Evolutionary conservation across 1,140 invertebrate species (phyloP), one percentile per base, ranked within the genome.

Genomic region (Marisa cornuarietis): DNA sequence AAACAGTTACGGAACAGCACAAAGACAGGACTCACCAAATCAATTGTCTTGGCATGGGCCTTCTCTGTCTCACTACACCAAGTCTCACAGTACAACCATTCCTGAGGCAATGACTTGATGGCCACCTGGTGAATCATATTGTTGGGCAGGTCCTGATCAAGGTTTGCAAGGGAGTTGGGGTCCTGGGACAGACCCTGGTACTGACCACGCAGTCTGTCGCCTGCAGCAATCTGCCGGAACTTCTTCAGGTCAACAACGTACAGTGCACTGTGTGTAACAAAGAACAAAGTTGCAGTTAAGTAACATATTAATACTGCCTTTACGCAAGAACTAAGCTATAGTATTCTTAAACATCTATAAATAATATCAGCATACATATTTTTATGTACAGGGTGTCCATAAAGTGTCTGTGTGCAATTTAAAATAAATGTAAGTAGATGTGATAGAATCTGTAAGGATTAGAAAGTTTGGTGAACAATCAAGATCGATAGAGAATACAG

Each of bases 1-100:
- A 42, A 42, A 42, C 31, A 42, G 31, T 42, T 42, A 42, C 6
- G 31, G 31, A 42, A 42, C 16, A 14, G 54, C 1, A 58, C 54
- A 18, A 58, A 58, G 31, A 58, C 54, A 2, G 16, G 54, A 86
- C 88, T 86, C 71, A 93, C 95, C 92, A 99, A 93, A 94, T 99
- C 99, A 87, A 99, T 99, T 76, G 98, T 99, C 92, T 99, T 99
- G 6, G 99, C 99, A 83, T 94, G 93, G 83, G 93, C 92, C 90
- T 99, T 99, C 0, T 96, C 96, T 20, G 90, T 93, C 87, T 99
- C 95, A 89, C 96, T 96, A 90, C 99, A 99, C 99, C 99, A 99
- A 0, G 99, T 99, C 93, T 99, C 98, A 91, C 99, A 99, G 98
- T 98, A 99, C n/a, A 99, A 92, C 98, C 99, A 99, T 88, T 99